phyloP scores from a whole-genome alignment of 2,113 vertebrate species.

The Pycnonotus jocosus region DNA sequence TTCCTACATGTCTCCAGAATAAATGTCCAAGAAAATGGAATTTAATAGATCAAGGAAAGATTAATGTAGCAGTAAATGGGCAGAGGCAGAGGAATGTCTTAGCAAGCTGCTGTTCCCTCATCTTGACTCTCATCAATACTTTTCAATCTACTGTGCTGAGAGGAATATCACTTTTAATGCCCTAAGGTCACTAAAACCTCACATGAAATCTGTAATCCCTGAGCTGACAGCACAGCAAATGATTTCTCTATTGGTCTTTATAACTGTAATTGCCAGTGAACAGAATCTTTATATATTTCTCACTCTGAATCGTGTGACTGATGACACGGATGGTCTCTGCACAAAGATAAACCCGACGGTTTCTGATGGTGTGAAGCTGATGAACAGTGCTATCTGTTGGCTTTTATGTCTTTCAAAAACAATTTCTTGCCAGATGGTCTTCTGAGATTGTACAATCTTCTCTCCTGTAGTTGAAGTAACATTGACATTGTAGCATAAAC shows the following conservation, averaged over 20 bases:
- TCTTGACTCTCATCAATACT: conserved; percentile 63
- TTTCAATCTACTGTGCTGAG: conserved; percentile 54
- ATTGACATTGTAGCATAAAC: background rate
- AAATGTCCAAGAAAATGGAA: conserved; percentile 20
- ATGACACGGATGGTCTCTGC: background rate
- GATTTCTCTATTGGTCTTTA: conserved; percentile 64
- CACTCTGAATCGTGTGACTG: conserved; percentile 15
- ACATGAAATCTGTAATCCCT: conserved; percentile 33
- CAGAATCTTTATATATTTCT: conserved; percentile 37
- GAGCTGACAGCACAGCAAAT: conserved; percentile 32
- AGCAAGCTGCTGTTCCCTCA: conserved; percentile 17
- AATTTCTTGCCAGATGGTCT: conserved; percentile 13
- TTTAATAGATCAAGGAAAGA: conserved; percentile 56
- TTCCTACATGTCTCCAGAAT: background rate
- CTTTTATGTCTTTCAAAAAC: conserved; percentile 24
- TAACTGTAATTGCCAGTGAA: conserved; percentile 53
- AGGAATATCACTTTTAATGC: conserved; percentile 32
- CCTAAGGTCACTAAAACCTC: conserved; percentile 18
- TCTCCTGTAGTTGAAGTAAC: background rate
- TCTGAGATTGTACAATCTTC: background rate
- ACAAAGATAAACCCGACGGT: background rate
- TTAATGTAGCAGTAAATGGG: conserved; percentile 61
- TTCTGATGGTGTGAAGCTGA: background rate
- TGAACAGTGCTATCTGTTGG: background rate
- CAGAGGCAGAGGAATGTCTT: conserved; percentile 50